These are phyloP conservation scores for Chaetophractus vellerosus DNA, from an alignment of 2,797 vertebrate species.

Conservation along the genomic window DNA sequence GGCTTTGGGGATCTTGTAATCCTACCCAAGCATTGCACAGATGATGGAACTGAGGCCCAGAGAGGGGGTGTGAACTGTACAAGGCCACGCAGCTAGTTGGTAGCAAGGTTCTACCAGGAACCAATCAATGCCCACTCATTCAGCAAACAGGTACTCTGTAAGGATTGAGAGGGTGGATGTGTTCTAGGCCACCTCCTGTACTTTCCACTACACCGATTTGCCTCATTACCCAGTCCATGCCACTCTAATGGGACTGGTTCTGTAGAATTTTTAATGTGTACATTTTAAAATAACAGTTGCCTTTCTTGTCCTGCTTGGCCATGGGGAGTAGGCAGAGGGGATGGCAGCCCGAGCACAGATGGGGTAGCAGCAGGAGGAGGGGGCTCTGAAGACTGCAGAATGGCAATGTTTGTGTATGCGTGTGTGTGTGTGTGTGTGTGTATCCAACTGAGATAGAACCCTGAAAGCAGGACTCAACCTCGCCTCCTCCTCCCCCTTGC, in stretches of 20 bases:
- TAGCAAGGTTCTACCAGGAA: conserved; percentile 22
- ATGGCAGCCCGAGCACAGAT: conserved; percentile 77
- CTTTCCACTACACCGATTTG: not conserved
- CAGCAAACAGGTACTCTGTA: not conserved
- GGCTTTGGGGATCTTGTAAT: conserved; percentile 52
- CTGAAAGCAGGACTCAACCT: conserved; percentile 30
- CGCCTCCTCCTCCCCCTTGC: not conserved
- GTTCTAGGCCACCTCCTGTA: not conserved
- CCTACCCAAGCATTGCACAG: conserved; percentile 29
- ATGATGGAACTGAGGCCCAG: conserved; percentile 67
- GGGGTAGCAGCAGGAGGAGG: conserved; percentile 79
- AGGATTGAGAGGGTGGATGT: not conserved
- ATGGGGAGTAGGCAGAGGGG: conserved; percentile 57
- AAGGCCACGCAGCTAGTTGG: conserved; percentile 41
- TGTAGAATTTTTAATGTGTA: conserved; percentile 20
- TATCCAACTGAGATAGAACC: conserved; percentile 49
- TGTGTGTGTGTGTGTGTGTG: not conserved
- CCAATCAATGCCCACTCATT: not conserved
- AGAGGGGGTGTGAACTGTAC: not conserved
- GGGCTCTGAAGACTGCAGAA: conserved; percentile 61
- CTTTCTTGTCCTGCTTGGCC: conserved; percentile 72
- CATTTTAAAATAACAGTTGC: conserved; percentile 61
- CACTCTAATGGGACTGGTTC: conserved; percentile 32
- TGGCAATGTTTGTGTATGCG: not conserved
- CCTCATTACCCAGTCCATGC: conserved; percentile 14